Conservation (phyloP, 2,113 vertebrate species). For the Cnemophilus loriae region DNA sequence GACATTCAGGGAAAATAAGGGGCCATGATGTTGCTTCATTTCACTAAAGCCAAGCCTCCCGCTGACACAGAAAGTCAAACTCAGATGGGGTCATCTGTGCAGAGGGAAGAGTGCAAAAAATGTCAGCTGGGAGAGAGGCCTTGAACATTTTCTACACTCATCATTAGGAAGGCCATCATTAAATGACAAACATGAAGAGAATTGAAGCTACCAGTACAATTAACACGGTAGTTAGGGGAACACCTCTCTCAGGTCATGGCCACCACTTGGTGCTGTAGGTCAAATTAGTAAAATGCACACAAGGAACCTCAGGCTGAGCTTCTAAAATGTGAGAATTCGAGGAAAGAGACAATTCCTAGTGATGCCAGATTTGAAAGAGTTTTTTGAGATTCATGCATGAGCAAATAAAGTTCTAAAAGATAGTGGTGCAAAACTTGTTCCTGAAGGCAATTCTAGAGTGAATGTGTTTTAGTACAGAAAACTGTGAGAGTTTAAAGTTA, state of each 20-base stretch:
- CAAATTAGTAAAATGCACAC: neutral
- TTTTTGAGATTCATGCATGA: neutral
- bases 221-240: neutral
- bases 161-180: too few species aligned
- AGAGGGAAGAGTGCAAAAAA: neutral
- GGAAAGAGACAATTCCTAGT: neutral
- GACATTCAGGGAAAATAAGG: neutral
- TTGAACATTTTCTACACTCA: neutral
- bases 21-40: neutral
- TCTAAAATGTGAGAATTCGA: neutral
- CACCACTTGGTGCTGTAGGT: neutral
- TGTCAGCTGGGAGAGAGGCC: neutral
- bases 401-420: neutral
- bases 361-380: neutral
- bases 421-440: fast-evolving
- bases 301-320: neutral
- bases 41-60: neutral
- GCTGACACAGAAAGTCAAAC: neutral
- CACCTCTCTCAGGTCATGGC: neutral
- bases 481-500: neutral
- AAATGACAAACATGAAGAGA: neutral
- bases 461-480: neutral
- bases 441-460: neutral
- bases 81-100: neutral
- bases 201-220: neutral